Percentiles rank a stretch among this genome's conserved stretches.
phyloP scores from a whole-genome alignment of 2,113 vertebrate genomes.

The Urocolius indicus region DNA sequence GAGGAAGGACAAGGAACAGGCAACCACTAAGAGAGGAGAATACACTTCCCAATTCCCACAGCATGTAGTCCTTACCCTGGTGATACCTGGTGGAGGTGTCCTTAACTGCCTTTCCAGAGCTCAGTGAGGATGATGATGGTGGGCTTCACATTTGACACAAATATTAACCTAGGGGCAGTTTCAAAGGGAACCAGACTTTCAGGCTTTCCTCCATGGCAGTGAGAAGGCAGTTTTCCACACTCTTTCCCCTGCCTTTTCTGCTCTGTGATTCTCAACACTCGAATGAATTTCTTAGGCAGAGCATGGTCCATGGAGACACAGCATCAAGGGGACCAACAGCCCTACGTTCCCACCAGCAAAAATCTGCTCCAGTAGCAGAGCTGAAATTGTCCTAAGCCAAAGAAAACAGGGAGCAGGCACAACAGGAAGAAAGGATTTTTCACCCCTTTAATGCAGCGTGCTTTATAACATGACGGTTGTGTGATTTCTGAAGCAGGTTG shows the following conservation, averaged over 20 bases:
- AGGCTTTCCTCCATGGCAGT: not conserved
- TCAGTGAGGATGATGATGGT: not conserved
- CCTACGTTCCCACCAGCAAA: not conserved
- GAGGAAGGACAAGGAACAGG: not conserved
- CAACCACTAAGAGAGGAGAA: not conserved
- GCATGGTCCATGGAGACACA: accelerated
- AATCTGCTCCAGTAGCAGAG: not conserved
- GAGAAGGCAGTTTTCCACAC: not conserved
- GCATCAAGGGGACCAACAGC: not conserved
- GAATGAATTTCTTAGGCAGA: not conserved
- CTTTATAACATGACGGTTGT: not conserved
- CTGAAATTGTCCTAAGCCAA: not conserved
- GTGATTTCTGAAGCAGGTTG: not conserved
- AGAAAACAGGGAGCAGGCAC: not conserved
- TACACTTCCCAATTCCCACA: not conserved
- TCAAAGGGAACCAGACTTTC: not conserved
- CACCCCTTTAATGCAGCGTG: not conserved
- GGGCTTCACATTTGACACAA: not conserved
- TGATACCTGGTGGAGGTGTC: not conserved
- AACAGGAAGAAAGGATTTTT: not conserved
- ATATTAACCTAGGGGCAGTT: not conserved
- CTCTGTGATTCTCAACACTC: not conserved
- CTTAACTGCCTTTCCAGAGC: not conserved
- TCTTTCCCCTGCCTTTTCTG: not conserved
- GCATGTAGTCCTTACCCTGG: not conserved